A percentile compares a stretch with the other conserved stretches of the same genome.
phyloP scores from a whole-genome alignment of 1,140 invertebrate species.

The Dysdera silvatica region DNA sequence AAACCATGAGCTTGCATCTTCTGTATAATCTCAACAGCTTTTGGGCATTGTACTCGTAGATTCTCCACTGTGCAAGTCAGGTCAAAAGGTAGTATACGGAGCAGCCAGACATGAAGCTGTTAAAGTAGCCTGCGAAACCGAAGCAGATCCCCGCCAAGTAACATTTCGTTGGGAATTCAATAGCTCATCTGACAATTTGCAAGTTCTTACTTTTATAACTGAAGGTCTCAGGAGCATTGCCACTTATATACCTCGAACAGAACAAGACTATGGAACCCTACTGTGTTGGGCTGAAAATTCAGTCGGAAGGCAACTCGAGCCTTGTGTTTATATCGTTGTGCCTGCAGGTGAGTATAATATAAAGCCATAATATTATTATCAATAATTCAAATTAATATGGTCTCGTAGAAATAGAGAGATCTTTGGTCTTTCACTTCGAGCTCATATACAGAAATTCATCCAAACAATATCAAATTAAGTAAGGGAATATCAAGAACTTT shows the following conservation, averaged over 20 bases:
- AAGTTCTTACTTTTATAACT: constrained; percentile 49
- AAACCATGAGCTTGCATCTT: no score
- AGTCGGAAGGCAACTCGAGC: constrained; percentile 31
- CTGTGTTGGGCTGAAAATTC: constrained; percentile 30
- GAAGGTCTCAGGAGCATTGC: constrained; percentile 51
- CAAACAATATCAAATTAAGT: no score
- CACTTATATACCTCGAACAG: constrained; percentile 54
- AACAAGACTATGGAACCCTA: constrained; percentile 61
- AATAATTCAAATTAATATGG: no score
- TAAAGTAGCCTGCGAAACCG: constrained; percentile 76
- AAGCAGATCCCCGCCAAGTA: constrained; percentile 70
- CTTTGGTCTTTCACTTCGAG: no score
- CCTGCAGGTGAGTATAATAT: no score
- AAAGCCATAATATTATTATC: no score
- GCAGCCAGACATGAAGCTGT: constrained; percentile 81
- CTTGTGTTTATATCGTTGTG: constrained; percentile 31
- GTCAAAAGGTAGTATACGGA: constrained; percentile 71
- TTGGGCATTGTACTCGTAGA: no score
- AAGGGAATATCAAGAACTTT: no score
- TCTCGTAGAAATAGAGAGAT: no score
- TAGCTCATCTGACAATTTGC: constrained; percentile 77
- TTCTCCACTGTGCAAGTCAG: constrained; percentile 71
- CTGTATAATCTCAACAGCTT: no score
- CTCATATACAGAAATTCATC: no score
- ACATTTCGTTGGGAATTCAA: constrained; percentile 86